These are phyloP conservation scores for Speoplatyrhinus poulsoni DNA, from an alignment of 2,113 vertebrate species.

Conservation along the genomic window DNA sequence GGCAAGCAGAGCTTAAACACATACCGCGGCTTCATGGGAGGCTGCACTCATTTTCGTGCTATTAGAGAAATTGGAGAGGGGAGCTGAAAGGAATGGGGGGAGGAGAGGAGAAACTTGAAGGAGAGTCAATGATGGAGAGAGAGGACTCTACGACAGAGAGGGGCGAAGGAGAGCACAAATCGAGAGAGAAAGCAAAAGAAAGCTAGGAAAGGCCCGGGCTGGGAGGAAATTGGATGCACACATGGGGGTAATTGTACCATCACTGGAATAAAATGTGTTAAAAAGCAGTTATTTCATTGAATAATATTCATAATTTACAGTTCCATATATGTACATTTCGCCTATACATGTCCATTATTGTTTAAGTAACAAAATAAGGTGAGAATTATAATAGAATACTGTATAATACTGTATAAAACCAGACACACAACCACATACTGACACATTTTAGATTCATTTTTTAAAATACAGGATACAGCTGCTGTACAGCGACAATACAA, in stretches of 20 bases:
- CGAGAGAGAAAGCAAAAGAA: background rate
- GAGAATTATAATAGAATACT: too few relatives aligned
- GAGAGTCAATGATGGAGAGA: background rate
- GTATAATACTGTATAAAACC: too few relatives aligned
- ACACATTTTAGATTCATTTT: too few relatives aligned
- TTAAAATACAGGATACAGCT: too few relatives aligned
- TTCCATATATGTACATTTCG: too few relatives aligned
- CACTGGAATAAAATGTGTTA: too few relatives aligned
- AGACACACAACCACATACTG: too few relatives aligned
- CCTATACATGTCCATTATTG: too few relatives aligned
- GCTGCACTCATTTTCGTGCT: slow-evolving; percentile 3
- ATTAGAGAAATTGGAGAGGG: background rate
- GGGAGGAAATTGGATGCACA: slow-evolving; percentile 2
- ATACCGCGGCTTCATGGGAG: background rate
- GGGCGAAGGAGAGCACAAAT: background rate
- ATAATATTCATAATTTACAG: too few relatives aligned
- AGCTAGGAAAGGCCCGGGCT: slow-evolving; percentile 1
- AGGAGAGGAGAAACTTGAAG: background rate
- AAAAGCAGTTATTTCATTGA: too few relatives aligned
- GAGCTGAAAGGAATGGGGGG: background rate
- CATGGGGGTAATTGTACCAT: slow-evolving; percentile 2
- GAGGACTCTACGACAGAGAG: background rate
- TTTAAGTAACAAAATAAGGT: too few relatives aligned
- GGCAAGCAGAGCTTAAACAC: background rate
- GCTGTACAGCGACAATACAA: too few relatives aligned